Conservation (phyloP, 1,140 invertebrate species). For the Panagrolaimus sp. region DNA sequence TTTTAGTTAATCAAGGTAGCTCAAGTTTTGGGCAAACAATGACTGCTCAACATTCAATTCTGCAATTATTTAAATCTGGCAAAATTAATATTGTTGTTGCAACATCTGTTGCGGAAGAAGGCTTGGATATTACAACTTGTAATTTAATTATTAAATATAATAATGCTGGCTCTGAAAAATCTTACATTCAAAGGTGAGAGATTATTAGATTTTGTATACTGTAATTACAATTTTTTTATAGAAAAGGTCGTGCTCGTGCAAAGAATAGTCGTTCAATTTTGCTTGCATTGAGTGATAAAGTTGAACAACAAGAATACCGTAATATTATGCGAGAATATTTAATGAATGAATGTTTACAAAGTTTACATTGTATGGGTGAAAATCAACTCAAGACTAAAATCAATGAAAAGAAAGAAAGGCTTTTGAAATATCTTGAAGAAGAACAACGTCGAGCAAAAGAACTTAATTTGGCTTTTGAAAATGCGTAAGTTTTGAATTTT, state of each 20-base stretch:
- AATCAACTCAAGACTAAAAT: not conserved
- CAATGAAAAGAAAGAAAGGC: no score
- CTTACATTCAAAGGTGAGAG: constrained; percentile 59
- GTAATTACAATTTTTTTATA: no score
- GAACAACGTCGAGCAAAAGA: no score
- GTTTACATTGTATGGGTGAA: constrained; percentile 21
- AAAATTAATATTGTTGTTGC: constrained; percentile 65
- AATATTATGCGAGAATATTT: constrained; percentile 45
- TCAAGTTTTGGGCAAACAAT: constrained; percentile 33
- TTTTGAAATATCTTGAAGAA: no score
- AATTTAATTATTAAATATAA: constrained; percentile 62
- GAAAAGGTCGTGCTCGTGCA: constrained; percentile 59
- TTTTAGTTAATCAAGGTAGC: constrained; percentile 35
- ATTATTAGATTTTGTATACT: no score
- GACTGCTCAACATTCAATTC: constrained; percentile 29
- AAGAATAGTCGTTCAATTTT: constrained; percentile 36
- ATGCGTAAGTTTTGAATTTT: no score
- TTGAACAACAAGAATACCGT: constrained; percentile 37
- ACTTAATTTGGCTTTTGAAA: no score
- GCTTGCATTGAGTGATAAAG: constrained; percentile 32
- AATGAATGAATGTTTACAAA: constrained; percentile 27
- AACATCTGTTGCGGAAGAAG: constrained; percentile 62
- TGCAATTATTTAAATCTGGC: constrained; percentile 33
- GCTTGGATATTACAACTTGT: constrained; percentile 61
- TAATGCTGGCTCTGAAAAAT: constrained; percentile 60